Base-by-base conservation (phyloP, 2,797 vertebrate species). In the Varecia variegata region DNA sequence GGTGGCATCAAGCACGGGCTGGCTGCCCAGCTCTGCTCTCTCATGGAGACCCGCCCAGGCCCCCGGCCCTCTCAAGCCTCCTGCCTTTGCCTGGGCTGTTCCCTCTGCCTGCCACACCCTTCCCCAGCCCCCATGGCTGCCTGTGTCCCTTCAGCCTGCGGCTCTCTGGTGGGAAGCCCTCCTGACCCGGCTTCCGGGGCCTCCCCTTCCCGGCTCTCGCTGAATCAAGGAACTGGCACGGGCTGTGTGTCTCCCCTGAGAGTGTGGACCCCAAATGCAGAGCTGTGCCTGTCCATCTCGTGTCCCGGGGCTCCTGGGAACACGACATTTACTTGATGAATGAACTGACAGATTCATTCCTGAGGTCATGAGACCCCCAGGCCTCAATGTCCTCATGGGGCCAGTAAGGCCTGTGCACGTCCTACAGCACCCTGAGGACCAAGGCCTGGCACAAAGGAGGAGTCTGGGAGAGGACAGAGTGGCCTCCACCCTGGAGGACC, bases 391-490 rank as follows among this genome's bases (percentile, higher is more conserved):
- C 14, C n/a, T 0, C 40, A 0, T 0, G 2, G n/a, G 14, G 65
- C 43, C 67, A 6, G 3, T 0, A 23, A 35, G 52, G n/a, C 40
- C 14, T 18, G 9, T 1, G 9, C 0, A 7, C 4, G 0, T 4
- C 40, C 5, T 2, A 11, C 35, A 56, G 85, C 30, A 1, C 54
- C 6, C 25, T 52, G 56, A 82, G 85, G 20, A 54, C 17, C 2
- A 2, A n/a, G 38, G 47, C 71, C 80, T 7, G 52, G 71, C 2
- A 0, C 30, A 17, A 1, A 5, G 70, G 0, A 21, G 20, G 21
- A 10, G 4, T 21, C 40, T 40, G 23, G 6, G 32, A n/a, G 23
- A 43, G 54, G 52, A 43, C 47, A 5, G 30, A 35, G 20, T 9
- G 14, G 56, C n/a, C n/a, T 83, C 86, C 8, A 4, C 6, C 5